Evolutionary conservation across 2,797 vertebrate genomes (phyloP).

Genomic region (Eidolon dupreanum): DNA sequence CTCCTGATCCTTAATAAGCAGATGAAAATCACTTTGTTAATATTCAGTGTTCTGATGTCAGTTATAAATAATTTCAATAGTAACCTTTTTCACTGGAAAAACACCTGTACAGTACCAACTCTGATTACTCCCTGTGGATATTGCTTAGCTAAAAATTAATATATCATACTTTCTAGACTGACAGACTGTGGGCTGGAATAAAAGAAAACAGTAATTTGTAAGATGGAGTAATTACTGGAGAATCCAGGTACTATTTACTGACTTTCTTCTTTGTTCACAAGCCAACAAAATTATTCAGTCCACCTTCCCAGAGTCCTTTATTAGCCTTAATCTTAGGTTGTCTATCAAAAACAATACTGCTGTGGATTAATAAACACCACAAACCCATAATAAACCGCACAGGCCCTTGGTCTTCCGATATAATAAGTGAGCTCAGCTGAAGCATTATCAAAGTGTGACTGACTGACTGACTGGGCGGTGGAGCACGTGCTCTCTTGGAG

Average conservation of each 20-base stretch:
- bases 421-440: conserved; percentile 51
- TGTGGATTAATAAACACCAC: conserved; percentile 64
- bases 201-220: conserved; percentile 80
- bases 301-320: conserved; percentile 69
- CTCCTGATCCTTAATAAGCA: conserved; percentile 41
- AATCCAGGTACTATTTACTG: conserved; percentile 76
- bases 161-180: conserved; percentile 74
- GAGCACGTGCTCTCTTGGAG: accelerated
- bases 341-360: conserved; percentile 76
- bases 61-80: conserved; percentile 75
- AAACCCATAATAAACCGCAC: conserved; percentile 45
- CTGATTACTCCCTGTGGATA: conserved; percentile 76
- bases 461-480: not conserved
- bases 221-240: conserved; percentile 78
- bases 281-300: conserved; percentile 75
- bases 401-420: conserved; percentile 18
- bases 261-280: conserved; percentile 77
- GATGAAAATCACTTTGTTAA: conserved; percentile 68
- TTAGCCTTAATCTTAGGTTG: conserved; percentile 76
- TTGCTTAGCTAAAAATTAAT: conserved; percentile 78
- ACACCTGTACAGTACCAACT: conserved; percentile 57
- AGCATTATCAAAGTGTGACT: conserved; percentile 42
- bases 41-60: conserved; percentile 47
- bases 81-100: conserved; percentile 75
- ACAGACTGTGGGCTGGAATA: conserved; percentile 68